Percentiles rank a stretch among this genome's conserved stretches.
Evolutionary conservation across 2,113 vertebrate species (phyloP).

Genomic region (Seriola rivoliana): DNA sequence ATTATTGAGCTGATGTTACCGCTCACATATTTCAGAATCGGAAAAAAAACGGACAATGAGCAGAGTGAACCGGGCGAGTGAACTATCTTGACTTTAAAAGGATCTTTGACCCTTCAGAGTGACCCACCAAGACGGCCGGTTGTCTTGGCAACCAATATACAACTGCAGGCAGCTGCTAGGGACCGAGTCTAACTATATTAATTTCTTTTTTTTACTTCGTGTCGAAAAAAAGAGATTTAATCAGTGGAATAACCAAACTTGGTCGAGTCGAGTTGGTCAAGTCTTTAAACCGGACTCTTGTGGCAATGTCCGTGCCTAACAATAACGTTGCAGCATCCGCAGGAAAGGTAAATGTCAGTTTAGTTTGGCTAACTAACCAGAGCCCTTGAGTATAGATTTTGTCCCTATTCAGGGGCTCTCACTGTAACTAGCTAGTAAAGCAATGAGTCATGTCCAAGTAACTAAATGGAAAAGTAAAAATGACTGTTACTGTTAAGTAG

Average conservation of each 20-base stretch:
- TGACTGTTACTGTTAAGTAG: not conserved
- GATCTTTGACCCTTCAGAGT: not conserved
- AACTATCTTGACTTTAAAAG: not conserved
- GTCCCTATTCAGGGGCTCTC: no score
- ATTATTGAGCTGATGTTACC: no score
- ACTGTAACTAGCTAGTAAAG: not conserved
- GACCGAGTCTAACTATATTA: not conserved
- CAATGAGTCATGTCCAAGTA: no score
- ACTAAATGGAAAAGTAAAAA: not conserved
- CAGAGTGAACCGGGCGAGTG: not conserved
- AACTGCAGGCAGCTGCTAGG: not conserved
- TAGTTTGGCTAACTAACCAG: not conserved
- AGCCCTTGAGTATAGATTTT: no score
- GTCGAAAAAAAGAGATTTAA: not conserved
- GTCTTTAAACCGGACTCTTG: not conserved
- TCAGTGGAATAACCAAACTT: not conserved
- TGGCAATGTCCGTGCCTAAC: slow-evolving; percentile 22
- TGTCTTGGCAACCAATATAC: slow-evolving; percentile 64
- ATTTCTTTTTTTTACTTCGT: not conserved
- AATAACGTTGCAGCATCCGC: slow-evolving; percentile 5
- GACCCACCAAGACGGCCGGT: slow-evolving; percentile 28
- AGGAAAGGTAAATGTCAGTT: slow-evolving; percentile 53
- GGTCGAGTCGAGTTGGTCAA: not conserved
- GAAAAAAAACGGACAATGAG: not conserved
- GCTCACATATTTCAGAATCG: not conserved